Evolutionary conservation across 2,888 invertebrate species (phyloP), one percentile per base, ranked within the genome.

Genomic region (Oligia latruncula): DNA sequence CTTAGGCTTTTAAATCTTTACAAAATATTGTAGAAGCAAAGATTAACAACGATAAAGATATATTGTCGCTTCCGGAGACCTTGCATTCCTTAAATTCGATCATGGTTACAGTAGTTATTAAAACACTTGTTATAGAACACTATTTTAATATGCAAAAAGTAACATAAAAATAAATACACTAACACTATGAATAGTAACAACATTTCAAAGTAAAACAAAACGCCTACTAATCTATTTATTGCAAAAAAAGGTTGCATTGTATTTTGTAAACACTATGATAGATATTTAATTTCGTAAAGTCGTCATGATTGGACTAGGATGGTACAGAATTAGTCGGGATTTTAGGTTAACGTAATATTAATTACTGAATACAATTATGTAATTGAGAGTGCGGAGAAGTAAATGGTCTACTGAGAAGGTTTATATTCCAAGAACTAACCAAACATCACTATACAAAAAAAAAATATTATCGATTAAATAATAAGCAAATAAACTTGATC

Each of bases 111-210:
- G 23, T 20, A 17, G 3, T 52, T 49, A 52, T 43, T 29, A 74
- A 74, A 64, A 64, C 77, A 52, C 17, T 74, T 23, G 6, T 23
- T 49, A 43, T 11, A 17, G 29, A 64, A 40, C 40, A 73, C 6
- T 52, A 74, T 77, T 76, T 76, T 74, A 77, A 52, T 77, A 4
- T 23, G 11, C 4, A 74, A 29, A 46, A 76, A 71, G 4, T 58
- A 43, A 71, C 43, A 15, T 74, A 71, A 11, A 46, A 35, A 52
- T 23, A 43, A 64, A 77, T 29, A 49, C 40, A 62, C 20, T 62
- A 71, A 29, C n/a, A 43, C 6, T 74, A 72, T 46, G 17, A 20
- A 64, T 23, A 60, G 15, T 20, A 76, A 74, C 60, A 49, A 49
- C 35, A 76, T 74, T 68, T 40, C 6, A 15, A 35, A 9, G 20